Evolutionary conservation across 2,113 vertebrate species (phyloP).

Genomic region (Melospiza georgiana): DNA sequence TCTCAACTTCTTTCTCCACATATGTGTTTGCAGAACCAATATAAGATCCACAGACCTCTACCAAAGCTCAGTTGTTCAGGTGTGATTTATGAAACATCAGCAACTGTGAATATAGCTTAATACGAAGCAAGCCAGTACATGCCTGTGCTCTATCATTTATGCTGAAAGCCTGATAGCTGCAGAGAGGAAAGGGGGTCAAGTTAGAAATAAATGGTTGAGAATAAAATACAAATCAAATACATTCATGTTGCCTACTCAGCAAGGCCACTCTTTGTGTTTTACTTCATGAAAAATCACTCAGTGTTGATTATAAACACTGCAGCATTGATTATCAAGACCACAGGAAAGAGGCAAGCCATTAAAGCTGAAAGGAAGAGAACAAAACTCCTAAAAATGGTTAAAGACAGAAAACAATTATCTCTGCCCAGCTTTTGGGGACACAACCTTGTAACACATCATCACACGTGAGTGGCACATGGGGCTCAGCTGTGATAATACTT

Average conservation of each 20-base stretch:
- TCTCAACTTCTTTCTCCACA: background rate
- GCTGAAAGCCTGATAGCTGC: background rate
- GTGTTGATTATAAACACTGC: background rate
- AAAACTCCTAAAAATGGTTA: background rate
- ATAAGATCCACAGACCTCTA: background rate
- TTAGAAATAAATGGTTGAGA: background rate
- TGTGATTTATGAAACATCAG: background rate
- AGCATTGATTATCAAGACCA: background rate
- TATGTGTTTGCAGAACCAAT: background rate
- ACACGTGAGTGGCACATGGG: background rate
- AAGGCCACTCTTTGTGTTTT: conserved; percentile 6
- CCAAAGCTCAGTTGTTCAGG: background rate
- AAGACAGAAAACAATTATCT: background rate
- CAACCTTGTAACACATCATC: background rate
- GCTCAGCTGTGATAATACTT: background rate
- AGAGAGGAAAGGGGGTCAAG: background rate
- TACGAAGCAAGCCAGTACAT: background rate
- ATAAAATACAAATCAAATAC: background rate
- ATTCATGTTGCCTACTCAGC: background rate
- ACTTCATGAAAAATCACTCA: conserved; percentile 10
- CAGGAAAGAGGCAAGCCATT: background rate
- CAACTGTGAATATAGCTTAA: background rate
- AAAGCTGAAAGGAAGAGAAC: background rate
- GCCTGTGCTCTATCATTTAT: background rate
- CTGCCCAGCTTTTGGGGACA: background rate